These are phyloP conservation scores for Drosophila jambulina DNA, from an alignment of 1,140 invertebrate species.

Conservation along the genomic window DNA sequence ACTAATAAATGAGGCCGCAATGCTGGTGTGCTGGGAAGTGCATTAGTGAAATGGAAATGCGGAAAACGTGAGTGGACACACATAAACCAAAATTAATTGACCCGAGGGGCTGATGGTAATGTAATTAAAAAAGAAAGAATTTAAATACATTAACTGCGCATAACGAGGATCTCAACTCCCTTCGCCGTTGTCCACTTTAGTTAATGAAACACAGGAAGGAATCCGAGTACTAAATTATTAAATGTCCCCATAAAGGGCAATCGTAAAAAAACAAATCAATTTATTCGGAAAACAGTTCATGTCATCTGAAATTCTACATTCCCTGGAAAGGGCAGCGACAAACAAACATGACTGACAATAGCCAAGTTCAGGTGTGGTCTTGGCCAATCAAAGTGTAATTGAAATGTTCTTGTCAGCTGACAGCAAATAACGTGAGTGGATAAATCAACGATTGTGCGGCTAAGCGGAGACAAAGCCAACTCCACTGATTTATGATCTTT, in stretches of 20 bases:
- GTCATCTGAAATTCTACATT: constrained; percentile 2
- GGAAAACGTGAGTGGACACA: constrained; percentile 24
- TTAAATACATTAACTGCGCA: constrained; percentile 13
- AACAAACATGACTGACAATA: constrained; percentile 12
- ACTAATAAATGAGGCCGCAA: constrained; percentile 65
- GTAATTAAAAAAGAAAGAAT: constrained; percentile 39
- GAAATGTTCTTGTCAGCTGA: constrained; percentile 64
- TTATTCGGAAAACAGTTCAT: not conserved
- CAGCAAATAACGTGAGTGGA: constrained; percentile 37
- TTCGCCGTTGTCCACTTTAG: not conserved
- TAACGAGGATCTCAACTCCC: not conserved
- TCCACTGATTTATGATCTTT: constrained; percentile 63
- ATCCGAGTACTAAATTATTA: constrained; percentile 17
- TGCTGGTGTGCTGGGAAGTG: constrained; percentile 32
- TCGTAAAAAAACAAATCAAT: not conserved
- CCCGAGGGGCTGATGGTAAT: constrained; percentile 28
- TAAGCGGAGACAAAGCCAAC: constrained; percentile 50
- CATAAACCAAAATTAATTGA: constrained; percentile 25
- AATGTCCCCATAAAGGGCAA: constrained; percentile 21
- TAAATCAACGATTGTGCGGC: constrained; percentile 32
- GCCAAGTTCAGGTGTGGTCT: constrained; percentile 37
- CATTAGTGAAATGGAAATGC: constrained; percentile 59
- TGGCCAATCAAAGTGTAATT: constrained; percentile 42
- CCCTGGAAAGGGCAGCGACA: not conserved
- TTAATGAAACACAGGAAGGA: constrained; percentile 16